Evolutionary conservation across 2,113 vertebrate species (phyloP), one percentile per base, ranked within the genome.

Genomic region (Pygathrix nemaeus): DNA sequence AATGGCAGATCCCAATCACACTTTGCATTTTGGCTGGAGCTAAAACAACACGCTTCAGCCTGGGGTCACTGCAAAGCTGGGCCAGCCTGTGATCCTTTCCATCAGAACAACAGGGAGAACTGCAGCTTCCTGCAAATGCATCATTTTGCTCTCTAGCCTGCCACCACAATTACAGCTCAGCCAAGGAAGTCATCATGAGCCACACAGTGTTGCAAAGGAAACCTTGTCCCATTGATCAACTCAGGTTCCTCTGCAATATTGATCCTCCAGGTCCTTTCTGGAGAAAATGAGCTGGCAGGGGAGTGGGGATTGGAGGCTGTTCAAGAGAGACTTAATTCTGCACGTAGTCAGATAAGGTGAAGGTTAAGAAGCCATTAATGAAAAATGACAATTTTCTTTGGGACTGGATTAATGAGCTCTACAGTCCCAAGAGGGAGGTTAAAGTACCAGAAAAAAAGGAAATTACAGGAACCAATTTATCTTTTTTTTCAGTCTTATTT

Each of bases 401-500:
- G 61, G 52, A 79, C 20, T 7, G 32, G 84, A 94, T 94, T 80
- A 83, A 88, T 83, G 59, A 84, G 80, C 0, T 1, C 27, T 6
- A 5, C 0, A 0, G 52, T 66, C 75, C 61, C 57, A 4, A 40
- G 43, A 81, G 96, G 95, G 55, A 82, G 8, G 72, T 52, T 52
- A 17, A 91, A 93, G 43, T 50, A 64, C 59, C 55, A 32, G 38
- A 85, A 92, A 75, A 38, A 82, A 88, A 81, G 93, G 90, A 95
- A 97, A 97, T 96, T 48, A 92, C 50, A 96, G 80, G 55, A 79
- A 86, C 64, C 52, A 18, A 88, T 68, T 94, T 64, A 61, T 64
- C 45, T 72, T 48, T 70, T 57, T 89, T 84, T 85, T 61, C 73
- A 50, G 18, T 87, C 72, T 97, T 75, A 97, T 95, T 97, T 97